Evolutionary conservation across 2,888 invertebrate species (phyloP), one percentile per base, ranked within the genome.

Genomic region (Mimas tiliae): DNA sequence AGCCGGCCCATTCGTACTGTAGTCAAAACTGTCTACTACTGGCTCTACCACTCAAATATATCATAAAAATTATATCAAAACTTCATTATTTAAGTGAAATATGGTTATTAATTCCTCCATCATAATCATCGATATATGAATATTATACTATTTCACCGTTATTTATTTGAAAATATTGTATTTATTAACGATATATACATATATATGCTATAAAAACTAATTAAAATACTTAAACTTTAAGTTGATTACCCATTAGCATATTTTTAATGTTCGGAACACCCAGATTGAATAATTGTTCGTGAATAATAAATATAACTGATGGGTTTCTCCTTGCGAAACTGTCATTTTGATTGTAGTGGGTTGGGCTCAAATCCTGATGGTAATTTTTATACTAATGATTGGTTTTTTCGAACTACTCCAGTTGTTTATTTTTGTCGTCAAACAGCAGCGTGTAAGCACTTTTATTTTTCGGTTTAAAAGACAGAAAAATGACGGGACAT

Each of bases 171-270:
- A 53, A 55, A 48, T 58, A 58, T 65, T 19, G 34, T 55, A 27
- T 52, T 65, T 65, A 65, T 55, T 55, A 55, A 63, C 21, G 11
- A 67, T 63, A 65, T 69, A 70, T 67, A 70, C 64, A 70, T 66
- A 70, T 66, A 70, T 75, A 77, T 75, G 67, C 74, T 63, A 71
- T 75, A 70, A 70, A 72, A 67, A 70, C 71, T 77, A 80, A 81
- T 81, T 79, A 81, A 75, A 75, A 78, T 79, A 79, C 64, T 72
- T 71, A 74, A 72, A 75, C 71, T 73, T 70, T 67, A 68, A 68
- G 69, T 65, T 71, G 72, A 78, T 69, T 67, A 67, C 52, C 74
- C 55, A 78, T 82, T 81, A 76, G 65, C 73, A 81, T 82, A 72
- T 69, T 70, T 71, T 77, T 75, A 72, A 69, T 69, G 68, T 65